These are phyloP conservation scores for Caenorhabditis doughertyi DNA, from an alignment of 2,888 invertebrate genomes.

Conservation along the genomic window DNA sequence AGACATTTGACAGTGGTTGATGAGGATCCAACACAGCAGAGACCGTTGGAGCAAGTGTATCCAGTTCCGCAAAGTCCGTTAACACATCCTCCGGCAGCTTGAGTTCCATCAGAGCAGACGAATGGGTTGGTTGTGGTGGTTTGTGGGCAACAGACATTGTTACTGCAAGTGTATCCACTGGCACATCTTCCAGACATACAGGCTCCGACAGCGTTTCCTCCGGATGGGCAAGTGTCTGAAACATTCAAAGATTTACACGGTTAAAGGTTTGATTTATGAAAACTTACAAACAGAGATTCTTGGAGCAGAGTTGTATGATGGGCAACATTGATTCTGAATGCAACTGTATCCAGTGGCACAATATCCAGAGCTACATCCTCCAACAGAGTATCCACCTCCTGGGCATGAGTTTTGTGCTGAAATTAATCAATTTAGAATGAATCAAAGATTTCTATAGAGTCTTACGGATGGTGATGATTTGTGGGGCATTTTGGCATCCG, in stretches of 20 bases:
- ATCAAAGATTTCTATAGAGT: neutral
- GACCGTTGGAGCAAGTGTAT: constrained; percentile 82
- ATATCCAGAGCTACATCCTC: constrained; percentile 76
- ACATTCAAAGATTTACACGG: no score
- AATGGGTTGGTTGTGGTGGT: constrained; percentile 74
- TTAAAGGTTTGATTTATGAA: no score
- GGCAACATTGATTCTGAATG: constrained; percentile 75
- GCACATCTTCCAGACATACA: constrained; percentile 76
- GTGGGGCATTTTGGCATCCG: constrained; percentile 73
- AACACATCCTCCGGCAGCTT: constrained; percentile 82
- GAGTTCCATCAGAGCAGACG: constrained; percentile 82
- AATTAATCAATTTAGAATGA: constrained; percentile 17
- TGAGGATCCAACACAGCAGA: constrained; percentile 81
- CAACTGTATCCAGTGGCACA: constrained; percentile 79
- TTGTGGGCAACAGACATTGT: constrained; percentile 72
- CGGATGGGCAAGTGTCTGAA: constrained; percentile 75
- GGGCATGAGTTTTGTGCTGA: constrained; percentile 74
- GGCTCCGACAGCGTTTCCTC: constrained; percentile 72
- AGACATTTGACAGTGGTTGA: constrained; percentile 78
- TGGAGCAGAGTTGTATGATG: constrained; percentile 69
- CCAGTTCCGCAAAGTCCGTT: constrained; percentile 82
- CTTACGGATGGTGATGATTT: constrained; percentile 76
- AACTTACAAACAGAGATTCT: constrained; percentile 70
- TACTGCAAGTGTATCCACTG: constrained; percentile 76
- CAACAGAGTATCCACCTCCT: constrained; percentile 76